These are phyloP conservation scores for Clanis bilineata DNA, from an alignment of 2,888 invertebrate genomes.

Conservation along the genomic window DNA sequence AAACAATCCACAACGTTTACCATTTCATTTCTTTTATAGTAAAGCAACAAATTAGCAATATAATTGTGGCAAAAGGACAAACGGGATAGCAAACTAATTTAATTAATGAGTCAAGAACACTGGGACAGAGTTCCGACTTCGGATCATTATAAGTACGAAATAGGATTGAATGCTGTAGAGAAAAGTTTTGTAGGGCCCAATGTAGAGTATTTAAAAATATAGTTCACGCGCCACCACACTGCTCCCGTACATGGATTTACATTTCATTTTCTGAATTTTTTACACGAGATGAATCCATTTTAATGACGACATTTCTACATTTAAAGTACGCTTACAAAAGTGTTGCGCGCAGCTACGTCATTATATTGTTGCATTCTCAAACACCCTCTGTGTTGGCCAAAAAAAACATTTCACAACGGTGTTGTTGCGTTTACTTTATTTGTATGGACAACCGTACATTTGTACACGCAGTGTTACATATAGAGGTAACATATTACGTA, in stretches of 20 bases:
- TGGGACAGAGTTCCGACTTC: too few species aligned
- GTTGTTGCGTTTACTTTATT: constrained; percentile 1
- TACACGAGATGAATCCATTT: not conserved
- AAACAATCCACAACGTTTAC: too few species aligned
- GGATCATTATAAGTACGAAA: too few species aligned
- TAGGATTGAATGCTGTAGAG: not conserved
- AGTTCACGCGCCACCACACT: not conserved
- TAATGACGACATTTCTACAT: not conserved
- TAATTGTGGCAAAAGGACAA: too few species aligned
- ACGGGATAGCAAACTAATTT: too few species aligned
- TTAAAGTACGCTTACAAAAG: constrained; percentile 1
- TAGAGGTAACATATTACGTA: not conserved
- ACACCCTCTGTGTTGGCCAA: constrained; percentile 1
- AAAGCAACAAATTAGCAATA: too few species aligned
- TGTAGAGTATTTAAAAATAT: not conserved
- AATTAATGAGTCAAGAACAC: too few species aligned
- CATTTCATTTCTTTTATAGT: too few species aligned
- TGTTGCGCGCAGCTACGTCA: constrained; percentile 6
- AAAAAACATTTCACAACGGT: constrained; percentile 6
- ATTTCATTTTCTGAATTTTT: not conserved
- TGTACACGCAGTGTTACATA: not conserved
- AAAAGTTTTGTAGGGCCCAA: not conserved
- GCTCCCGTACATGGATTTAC: not conserved
- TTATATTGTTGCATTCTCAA: constrained; percentile 12
- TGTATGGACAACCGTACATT: not conserved